A percentile compares a stretch with the other conserved stretches of the same genome.
Evolutionary conservation across 2,888 invertebrate genomes (phyloP).

Genomic region (Fabriciana adippe): DNA sequence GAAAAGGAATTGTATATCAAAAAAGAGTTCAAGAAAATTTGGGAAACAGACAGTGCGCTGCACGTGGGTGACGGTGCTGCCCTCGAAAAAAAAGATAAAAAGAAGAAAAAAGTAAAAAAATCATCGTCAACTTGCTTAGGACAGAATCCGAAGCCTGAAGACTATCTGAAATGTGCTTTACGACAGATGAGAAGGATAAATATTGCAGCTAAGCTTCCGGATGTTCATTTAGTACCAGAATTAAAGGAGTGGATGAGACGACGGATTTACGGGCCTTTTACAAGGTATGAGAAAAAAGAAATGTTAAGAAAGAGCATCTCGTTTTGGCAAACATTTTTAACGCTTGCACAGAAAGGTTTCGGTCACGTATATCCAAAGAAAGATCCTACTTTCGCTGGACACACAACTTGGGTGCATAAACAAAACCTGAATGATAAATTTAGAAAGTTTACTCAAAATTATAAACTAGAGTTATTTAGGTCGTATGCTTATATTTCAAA

Average conservation of each 20-base stretch:
- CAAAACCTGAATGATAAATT: constrained; percentile 58
- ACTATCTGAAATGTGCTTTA: constrained; percentile 67
- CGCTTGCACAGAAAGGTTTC: constrained; percentile 49
- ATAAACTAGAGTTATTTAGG: constrained; percentile 56
- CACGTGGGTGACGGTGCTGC: constrained; percentile 49
- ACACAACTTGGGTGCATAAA: constrained; percentile 62
- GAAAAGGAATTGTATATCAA: constrained; percentile 55
- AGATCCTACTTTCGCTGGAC: constrained; percentile 50
- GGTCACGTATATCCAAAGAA: constrained; percentile 56
- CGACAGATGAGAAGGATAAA: constrained; percentile 57
- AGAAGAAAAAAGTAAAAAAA: constrained; percentile 47
- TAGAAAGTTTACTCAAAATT: constrained; percentile 50
- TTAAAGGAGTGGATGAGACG: constrained; percentile 72
- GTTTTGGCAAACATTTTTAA: constrained; percentile 58
- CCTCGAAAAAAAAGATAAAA: constrained; percentile 47
- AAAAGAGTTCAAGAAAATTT: constrained; percentile 64
- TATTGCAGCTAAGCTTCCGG: constrained; percentile 67
- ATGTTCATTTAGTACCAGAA: constrained; percentile 65
- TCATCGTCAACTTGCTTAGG: constrained; percentile 59
- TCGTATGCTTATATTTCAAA: constrained; percentile 61
- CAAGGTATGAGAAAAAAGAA: constrained; percentile 46
- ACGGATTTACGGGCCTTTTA: constrained; percentile 61
- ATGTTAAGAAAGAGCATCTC: constrained; percentile 52
- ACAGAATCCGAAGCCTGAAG: constrained; percentile 55
- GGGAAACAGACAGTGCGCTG: constrained; percentile 68